Evolutionary conservation across 2,888 invertebrate genomes (phyloP).

Genomic region (Drosophila neonasuta): DNA sequence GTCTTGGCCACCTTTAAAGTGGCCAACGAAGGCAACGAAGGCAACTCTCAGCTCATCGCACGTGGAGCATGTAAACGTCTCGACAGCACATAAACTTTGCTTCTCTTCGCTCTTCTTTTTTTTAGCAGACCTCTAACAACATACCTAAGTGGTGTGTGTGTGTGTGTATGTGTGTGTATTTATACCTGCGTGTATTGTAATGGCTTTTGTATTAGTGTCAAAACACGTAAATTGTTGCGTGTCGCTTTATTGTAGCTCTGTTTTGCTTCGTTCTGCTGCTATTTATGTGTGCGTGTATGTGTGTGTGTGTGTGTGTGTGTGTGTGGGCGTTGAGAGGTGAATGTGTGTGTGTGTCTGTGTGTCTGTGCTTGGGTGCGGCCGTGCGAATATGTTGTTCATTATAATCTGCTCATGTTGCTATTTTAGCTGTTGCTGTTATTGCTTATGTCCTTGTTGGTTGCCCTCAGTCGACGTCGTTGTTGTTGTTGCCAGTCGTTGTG

Average conservation of each 20-base stretch:
- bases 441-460: slow-evolving; percentile 65
- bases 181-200: slow-evolving; percentile 69
- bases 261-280: slow-evolving; percentile 3
- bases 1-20: slow-evolving; percentile 61
- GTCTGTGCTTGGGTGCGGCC: slow-evolving; percentile 63
- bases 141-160: slow-evolving; percentile 34
- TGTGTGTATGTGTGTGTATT: slow-evolving; percentile 39
- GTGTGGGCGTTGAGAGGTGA: slow-evolving; percentile 1
- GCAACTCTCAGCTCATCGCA: slow-evolving; percentile 32
- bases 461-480: slow-evolving; percentile 48
- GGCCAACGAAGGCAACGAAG: slow-evolving; percentile 39
- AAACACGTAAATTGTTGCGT: slow-evolving; percentile 76
- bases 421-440: slow-evolving; percentile 75
- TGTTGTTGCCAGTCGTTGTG: slow-evolving; percentile 58
- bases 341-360: slow-evolving; percentile 9
- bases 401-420: slow-evolving; percentile 77
- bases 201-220: slow-evolving; percentile 76
- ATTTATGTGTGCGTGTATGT: slow-evolving; percentile 6
- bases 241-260: slow-evolving; percentile 59
- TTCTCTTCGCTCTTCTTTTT: background rate
- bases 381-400: slow-evolving; percentile 78
- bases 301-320: slow-evolving; percentile 3
- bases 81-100: slow-evolving; percentile 53
- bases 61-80: slow-evolving; percentile 43
- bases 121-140: slow-evolving; percentile 30